Base-by-base conservation (phyloP, 2,113 vertebrate species). In the Hyla sarda region DNA sequence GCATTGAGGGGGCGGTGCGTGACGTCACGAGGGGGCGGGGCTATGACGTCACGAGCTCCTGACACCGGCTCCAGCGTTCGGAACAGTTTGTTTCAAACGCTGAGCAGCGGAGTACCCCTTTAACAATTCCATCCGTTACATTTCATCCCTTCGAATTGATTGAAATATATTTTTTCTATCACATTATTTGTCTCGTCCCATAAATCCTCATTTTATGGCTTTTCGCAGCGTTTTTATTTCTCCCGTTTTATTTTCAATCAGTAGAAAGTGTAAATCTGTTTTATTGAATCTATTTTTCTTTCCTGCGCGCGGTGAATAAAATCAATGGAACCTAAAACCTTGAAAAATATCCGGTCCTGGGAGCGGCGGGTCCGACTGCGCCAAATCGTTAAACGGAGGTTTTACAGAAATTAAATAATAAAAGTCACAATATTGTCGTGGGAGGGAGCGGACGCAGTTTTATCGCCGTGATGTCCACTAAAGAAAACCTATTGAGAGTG, bases 141-240 rank as follows among this genome's bases (percentile, higher is more conserved):
- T 62, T 25, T 25, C 1, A 34, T n/a, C n/a, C n/a, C n/a, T n/a
- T n/a, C n/a, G n/a, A 17, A 69, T 69, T 69, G 32, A 71, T 71
- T 71, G 37, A 0, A 41, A 23, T 71, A 23, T 41, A 71, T 41
- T 71, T 23, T 4, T 7, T 41, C 19, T 41, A 23, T 71, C 19
- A 23, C 8, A 41, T 41, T 71, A 10, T 41, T 41, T 23, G 19
- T 71, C 32, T 19, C 67, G 2, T 41, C 19, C 21, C 21, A 41
- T 41, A 71, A 71, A 71, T 71, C 67, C 67, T 71, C 32, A 71
- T 23, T 71, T 65, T 71, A 71, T 41, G 67, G 67, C 34, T 11
- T 41, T 69, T 69, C 37, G 65, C 32, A 19, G 32, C 32, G 5
- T 37, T 69, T n/a, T 71, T 71, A 71, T 71, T 71, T 41, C 34